These are phyloP conservation scores for Oryzias curvinotus DNA, from an alignment of 2,113 vertebrate species.

Conservation along the genomic window DNA sequence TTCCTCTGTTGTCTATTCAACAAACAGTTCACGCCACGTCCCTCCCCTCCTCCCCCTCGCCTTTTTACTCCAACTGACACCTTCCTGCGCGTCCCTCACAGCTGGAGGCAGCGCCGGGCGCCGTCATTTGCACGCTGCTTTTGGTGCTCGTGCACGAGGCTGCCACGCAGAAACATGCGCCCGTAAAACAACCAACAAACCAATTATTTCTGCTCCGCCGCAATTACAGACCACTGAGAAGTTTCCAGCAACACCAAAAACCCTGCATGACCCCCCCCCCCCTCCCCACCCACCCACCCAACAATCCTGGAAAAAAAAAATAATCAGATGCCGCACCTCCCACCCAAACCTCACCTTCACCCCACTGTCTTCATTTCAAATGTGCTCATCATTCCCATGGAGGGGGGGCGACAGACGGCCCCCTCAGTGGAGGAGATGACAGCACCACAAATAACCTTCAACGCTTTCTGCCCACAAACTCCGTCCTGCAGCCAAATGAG, in stretches of 20 bases:
- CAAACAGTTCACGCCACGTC: slow-evolving; percentile 60
- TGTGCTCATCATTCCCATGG: slow-evolving; percentile 58
- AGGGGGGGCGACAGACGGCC: slow-evolving; percentile 18
- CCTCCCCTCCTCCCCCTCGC: slow-evolving; percentile 75
- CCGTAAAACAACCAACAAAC: slow-evolving; percentile 47
- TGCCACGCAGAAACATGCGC: background rate
- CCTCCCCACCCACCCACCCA: background rate
- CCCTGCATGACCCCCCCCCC: slow-evolving; percentile 23
- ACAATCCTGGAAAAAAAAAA: slow-evolving; percentile 4
- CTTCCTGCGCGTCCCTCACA: slow-evolving; percentile 58
- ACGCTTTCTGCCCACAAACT: slow-evolving; percentile 61
- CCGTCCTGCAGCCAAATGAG: slow-evolving; percentile 74
- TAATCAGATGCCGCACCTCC: slow-evolving; percentile 13
- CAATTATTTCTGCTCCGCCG: slow-evolving; percentile 60
- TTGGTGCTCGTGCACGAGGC: slow-evolving; percentile 30
- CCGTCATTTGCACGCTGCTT: slow-evolving; percentile 67
- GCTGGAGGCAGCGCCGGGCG: slow-evolving; percentile 59
- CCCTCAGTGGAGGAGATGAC: slow-evolving; percentile 38
- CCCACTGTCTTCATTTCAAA: slow-evolving; percentile 6
- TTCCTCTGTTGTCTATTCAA: slow-evolving; percentile 37
- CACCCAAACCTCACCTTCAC: background rate
- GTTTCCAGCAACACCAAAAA: slow-evolving; percentile 13
- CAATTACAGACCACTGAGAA: slow-evolving; percentile 60
- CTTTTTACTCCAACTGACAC: slow-evolving; percentile 70
- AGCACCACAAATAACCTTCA: slow-evolving; percentile 62